phyloP scores from a whole-genome alignment of 2,888 invertebrate genomes.

The Dasypolia templi region DNA sequence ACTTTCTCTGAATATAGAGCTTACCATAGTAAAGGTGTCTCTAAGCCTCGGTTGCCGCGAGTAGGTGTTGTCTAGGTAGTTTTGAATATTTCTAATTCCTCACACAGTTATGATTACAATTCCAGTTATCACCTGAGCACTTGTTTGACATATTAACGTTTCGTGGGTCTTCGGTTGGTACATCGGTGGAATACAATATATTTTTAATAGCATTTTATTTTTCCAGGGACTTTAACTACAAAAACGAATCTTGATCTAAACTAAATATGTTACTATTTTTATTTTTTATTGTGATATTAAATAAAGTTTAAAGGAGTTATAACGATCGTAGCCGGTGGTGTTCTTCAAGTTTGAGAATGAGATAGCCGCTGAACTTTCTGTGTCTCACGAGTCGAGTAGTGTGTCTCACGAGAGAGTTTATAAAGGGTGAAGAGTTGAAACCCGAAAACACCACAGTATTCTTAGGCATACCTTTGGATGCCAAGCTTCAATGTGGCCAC shows the following conservation, averaged over 20 bases:
- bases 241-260: neutral
- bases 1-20: neutral
- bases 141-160: conserved; percentile 1
- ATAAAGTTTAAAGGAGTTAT: neutral
- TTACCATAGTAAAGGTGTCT: conserved; percentile 1
- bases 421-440: too few species aligned
- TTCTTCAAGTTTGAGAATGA: too few species aligned
- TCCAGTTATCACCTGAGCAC: conserved; percentile 22
- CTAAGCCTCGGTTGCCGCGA: conserved; percentile 13
- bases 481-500: too few species aligned
- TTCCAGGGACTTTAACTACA: neutral
- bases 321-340: neutral
- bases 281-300: neutral
- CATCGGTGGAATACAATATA: neutral
- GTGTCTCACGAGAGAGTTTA: too few species aligned
- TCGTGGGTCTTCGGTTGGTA: neutral
- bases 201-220: too few species aligned
- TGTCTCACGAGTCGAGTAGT: too few species aligned
- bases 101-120: conserved; percentile 10
- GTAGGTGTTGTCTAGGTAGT: conserved; percentile 1
- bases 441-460: too few species aligned
- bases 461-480: too few species aligned
- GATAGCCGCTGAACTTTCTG: too few species aligned
- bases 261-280: neutral
- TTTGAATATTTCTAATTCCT: conserved; percentile 34